These are phyloP conservation scores for Agrochola lota DNA, from an alignment of 2,888 invertebrate genomes.

Conservation along the genomic window DNA sequence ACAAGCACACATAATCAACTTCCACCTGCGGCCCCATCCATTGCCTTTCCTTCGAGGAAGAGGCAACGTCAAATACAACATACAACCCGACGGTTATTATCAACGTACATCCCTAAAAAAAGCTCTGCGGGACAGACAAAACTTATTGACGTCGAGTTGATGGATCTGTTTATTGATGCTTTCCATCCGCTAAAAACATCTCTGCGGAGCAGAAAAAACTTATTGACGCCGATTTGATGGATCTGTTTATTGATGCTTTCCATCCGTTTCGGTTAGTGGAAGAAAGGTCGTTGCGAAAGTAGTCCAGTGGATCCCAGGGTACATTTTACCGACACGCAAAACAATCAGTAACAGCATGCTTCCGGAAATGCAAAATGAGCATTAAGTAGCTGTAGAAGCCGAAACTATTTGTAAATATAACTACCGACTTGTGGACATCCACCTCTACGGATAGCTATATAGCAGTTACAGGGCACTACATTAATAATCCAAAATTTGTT, in stretches of 20 bases:
- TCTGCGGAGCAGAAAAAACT: slow-evolving; percentile 4
- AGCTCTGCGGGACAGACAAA: slow-evolving; percentile 3
- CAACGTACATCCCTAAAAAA: slow-evolving; percentile 10
- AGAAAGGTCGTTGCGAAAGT: slow-evolving; percentile 33
- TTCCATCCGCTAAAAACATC: slow-evolving; percentile 16
- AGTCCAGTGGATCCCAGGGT: slow-evolving; percentile 19
- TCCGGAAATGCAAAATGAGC: background rate
- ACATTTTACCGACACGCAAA: slow-evolving; percentile 29
- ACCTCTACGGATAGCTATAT: slow-evolving; percentile 28
- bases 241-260: slow-evolving; percentile 11
- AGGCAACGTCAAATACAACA: slow-evolving; percentile 19
- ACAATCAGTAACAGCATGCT: slow-evolving; percentile 4
- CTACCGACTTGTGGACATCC: slow-evolving; percentile 40
- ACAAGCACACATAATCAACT: background rate
- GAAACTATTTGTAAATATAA: slow-evolving; percentile 35
- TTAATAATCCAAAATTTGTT: slow-evolving; percentile 54
- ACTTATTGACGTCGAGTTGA: background rate
- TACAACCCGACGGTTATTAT: no score
- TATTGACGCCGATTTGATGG: slow-evolving; percentile 3
- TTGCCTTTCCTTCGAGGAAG: background rate
- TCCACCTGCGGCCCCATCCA: slow-evolving; percentile 5
- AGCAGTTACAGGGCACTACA: slow-evolving; percentile 40
- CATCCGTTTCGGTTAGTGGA: slow-evolving; percentile 18
- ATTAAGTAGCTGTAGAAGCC: slow-evolving; percentile 26
- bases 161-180: slow-evolving; percentile 11